Base-by-base conservation (phyloP, 2,797 vertebrate species). In the Bucorvus abyssinicus region DNA sequence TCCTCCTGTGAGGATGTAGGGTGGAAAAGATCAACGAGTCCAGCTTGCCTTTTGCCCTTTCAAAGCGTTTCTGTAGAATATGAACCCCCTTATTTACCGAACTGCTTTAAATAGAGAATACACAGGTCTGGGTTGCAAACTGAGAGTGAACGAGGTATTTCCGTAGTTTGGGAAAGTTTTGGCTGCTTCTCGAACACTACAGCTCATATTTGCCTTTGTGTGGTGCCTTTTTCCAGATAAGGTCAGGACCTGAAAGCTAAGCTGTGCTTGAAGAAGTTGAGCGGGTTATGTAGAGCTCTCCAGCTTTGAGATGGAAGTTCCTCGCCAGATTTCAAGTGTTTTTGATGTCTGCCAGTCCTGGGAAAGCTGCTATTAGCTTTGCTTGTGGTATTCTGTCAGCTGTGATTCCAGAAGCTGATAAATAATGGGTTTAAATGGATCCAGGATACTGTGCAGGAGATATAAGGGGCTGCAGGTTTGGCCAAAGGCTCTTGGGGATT, bases 161-260 rank as follows among this genome's bases (percentile, higher is more conserved):
- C 84, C 1, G 1, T 64, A 44, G 42, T 68, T 75, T 64, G 67
- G 74, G 84, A 67, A 82, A 47, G 18, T 77, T 82, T 77, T 91
- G 90, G 38, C 94, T 87, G 50, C 68, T 93, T 95, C 65, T 95
- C 81, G 92, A 95, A 65, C 6, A 6, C 78, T 74, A 5, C 17
- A 1, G 87, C 64, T 94, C 24, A 1, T 84, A 64, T 93, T 92
- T 95, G 68, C 38, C 18, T 89, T 82, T 95, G 77, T 95, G 77
- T 80, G 53, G 67, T 87, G 61, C 86, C 81, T 93, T 94, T 86
- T 80, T 56, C 90, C 71, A 92, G 64, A 32, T 70, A 64, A 90
- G 84, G 88, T 82, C 86, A 90, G 68, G 71, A 71, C 70, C 70
- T 79, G 68, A 84, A 94, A 92, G 56, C 40, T 68, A 85, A 80